Conservation (phyloP, 2,888 invertebrate species). For the Cacoxenus indagator region DNA sequence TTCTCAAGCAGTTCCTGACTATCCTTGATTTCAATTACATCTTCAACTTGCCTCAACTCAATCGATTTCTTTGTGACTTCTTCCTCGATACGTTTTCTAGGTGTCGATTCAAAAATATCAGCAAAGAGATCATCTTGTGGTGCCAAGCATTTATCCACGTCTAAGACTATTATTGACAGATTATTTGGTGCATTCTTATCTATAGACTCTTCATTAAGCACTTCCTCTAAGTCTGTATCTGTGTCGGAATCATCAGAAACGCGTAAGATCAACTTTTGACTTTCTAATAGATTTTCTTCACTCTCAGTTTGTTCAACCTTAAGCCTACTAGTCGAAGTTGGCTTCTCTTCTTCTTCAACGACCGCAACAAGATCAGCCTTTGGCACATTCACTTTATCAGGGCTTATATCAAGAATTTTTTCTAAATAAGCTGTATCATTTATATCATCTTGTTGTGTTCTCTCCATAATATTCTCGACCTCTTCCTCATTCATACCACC, state of each 20-base stretch:
- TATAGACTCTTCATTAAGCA: constrained; percentile 23
- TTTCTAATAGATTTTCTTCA: constrained; percentile 25
- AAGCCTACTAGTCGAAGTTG: background rate
- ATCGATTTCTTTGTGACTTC: background rate
- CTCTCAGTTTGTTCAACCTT: background rate
- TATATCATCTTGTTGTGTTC: constrained; percentile 44
- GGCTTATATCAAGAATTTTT: constrained; percentile 20
- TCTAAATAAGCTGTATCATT: constrained; percentile 47
- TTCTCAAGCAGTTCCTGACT: constrained; percentile 17
- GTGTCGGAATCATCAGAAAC: constrained; percentile 45
- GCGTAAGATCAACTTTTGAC: constrained; percentile 32
- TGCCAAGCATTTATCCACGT: constrained; percentile 71
- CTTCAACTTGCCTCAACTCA: constrained; percentile 8
- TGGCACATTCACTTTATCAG: background rate
- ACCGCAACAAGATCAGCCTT: background rate
- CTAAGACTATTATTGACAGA: constrained; percentile 70
- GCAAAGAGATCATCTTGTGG: constrained; percentile 79
- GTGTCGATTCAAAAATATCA: constrained; percentile 74
- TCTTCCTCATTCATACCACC: constrained; percentile 81
- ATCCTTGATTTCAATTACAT: background rate
- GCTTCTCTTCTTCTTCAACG: background rate
- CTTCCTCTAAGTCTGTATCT: constrained; percentile 64
- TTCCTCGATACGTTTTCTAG: background rate
- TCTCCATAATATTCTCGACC: constrained; percentile 75
- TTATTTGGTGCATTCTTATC: constrained; percentile 24